Conservation (phyloP, 2,888 invertebrate genomes). For the Protula sp. region DNA sequence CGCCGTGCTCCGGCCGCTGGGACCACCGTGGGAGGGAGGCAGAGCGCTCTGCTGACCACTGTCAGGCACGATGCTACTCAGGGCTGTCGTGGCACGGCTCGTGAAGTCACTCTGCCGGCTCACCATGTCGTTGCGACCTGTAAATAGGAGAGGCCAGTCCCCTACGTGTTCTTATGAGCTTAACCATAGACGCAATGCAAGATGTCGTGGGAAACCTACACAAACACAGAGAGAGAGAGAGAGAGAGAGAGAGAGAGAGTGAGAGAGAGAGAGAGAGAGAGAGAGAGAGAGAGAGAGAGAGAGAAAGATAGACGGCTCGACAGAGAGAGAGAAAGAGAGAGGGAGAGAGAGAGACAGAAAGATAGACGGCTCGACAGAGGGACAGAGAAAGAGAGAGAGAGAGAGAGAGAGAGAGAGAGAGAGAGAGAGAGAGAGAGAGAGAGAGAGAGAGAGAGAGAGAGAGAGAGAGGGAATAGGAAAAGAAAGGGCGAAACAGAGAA, state of each 20-base stretch:
- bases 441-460: neutral
- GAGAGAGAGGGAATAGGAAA: neutral
- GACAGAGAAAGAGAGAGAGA: neutral
- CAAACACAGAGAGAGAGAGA: neutral
- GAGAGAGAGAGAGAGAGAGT: neutral
- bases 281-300: neutral
- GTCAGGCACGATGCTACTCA: too few relatives aligned
- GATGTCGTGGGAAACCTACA: neutral
- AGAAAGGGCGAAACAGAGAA: neutral
- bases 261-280: neutral
- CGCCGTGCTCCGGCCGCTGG: too few relatives aligned
- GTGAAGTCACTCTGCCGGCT: too few relatives aligned
- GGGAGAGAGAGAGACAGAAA: neutral
- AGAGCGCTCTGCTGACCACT: too few relatives aligned
- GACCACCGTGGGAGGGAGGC: too few relatives aligned
- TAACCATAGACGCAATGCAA: neutral
- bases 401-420: slow-evolving; percentile 4
- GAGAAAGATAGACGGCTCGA: neutral
- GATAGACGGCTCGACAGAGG: too few relatives aligned
- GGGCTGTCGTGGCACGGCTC: too few relatives aligned
- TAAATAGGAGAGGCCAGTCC: too few relatives aligned
- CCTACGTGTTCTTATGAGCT: too few relatives aligned
- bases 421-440: slow-evolving; percentile 1
- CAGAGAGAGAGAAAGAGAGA: neutral
- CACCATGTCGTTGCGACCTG: too few relatives aligned